Base-by-base conservation (phyloP, 2,113 vertebrate species). In the Macquaria ambigua region DNA sequence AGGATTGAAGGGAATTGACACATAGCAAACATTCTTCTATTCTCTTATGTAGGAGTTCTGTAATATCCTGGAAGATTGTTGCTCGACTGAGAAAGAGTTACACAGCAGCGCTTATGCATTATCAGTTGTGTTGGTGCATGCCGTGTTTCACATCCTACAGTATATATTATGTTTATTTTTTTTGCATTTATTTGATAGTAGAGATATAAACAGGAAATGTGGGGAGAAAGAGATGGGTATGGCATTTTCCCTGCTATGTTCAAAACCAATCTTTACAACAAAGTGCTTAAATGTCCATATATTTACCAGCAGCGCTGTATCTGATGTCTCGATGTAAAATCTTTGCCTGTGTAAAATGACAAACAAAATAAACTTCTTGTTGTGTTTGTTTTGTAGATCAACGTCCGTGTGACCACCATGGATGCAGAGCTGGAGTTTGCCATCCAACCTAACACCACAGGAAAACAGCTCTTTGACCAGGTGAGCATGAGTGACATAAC, bases 381-480 rank as follows among this genome's bases (percentile, higher is more conserved):
- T 48, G 7, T 34, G 8, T 74, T 52, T 90, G 20, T 77, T 83
- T 58, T 82, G 46, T 84, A 99, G 98, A 98, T 99, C 90, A 99
- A 97, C 37, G 98, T 99, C 70, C 97, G 98, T 89, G 98, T 99
- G 67, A 99, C 98, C 93, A 99, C 98, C 81, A 99, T 99, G 98
- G 98, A 99, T 87, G 98, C 98, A 69, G 98, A 99, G 95, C 94
- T 99, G 96, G 98, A 99, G 94, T 99, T 99, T 95, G 98, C 98
- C 86, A 99, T 99, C 94, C 98, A 99, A 94, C 97, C 98, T 48
- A 99, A 98, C 77, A 99, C 98, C 71, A 99, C 98, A 2, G 98
- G 98, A 84, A 99, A 99, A 67, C 98, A 99, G 82, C 97, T 99
- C 37, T 99, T 99, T 74, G 98, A 99, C 95, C 98, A 99, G 97